Evolutionary conservation across 1,140 invertebrate genomes (phyloP).

Genomic region (Frieseomelitta varia): DNA sequence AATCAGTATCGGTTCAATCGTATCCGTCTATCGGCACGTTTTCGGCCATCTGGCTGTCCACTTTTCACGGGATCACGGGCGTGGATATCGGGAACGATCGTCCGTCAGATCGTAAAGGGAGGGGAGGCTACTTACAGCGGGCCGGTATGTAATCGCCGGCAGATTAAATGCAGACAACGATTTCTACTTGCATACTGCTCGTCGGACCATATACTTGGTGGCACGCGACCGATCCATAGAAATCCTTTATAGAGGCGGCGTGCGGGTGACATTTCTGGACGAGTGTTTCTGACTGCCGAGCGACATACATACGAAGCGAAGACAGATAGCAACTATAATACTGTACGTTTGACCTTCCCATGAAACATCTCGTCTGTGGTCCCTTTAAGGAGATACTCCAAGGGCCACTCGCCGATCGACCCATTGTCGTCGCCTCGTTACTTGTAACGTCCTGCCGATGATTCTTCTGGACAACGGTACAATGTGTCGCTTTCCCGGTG

Average conservation of each 20-base stretch:
- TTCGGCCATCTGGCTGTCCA: background rate
- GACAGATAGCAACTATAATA: slow-evolving; percentile 76
- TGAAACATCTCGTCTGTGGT: slow-evolving; percentile 64
- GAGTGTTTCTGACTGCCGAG: slow-evolving; percentile 80
- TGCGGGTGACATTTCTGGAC: slow-evolving; percentile 78
- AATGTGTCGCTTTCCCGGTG: background rate
- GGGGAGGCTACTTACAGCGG: slow-evolving; percentile 55
- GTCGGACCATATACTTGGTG: slow-evolving; percentile 71
- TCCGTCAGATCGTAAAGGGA: slow-evolving; percentile 59
- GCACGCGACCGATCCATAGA: slow-evolving; percentile 80
- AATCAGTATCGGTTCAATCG: background rate
- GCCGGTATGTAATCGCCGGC: slow-evolving; percentile 59
- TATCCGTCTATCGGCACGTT: background rate
- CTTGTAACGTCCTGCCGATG: slow-evolving; percentile 58
- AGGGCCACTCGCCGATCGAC: slow-evolving; percentile 63
- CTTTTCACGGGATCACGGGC: background rate
- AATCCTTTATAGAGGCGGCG: slow-evolving; percentile 74
- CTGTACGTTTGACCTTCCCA: slow-evolving; percentile 66
- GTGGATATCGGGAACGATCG: slow-evolving; percentile 51
- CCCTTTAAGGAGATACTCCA: slow-evolving; percentile 73
- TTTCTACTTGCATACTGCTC: slow-evolving; percentile 58
- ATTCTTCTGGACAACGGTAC: slow-evolving; percentile 22
- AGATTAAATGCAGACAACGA: slow-evolving; percentile 55
- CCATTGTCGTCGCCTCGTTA: slow-evolving; percentile 68
- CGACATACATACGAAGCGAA: slow-evolving; percentile 73